Base-by-base conservation (phyloP, 2,888 invertebrate species). In the Drepanosiphum platanoidis region DNA sequence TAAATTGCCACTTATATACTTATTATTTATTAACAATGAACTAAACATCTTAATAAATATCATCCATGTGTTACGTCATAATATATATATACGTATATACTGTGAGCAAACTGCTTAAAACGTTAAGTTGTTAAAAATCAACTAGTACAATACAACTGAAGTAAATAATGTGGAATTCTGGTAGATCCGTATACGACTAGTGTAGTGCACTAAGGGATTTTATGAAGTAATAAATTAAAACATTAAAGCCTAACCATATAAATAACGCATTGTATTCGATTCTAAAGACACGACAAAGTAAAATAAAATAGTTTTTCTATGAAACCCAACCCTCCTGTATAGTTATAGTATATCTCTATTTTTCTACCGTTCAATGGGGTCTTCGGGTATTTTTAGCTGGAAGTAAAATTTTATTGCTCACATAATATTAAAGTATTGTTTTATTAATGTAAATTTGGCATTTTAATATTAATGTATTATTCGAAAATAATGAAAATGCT, bases 1-100 rank as follows among this genome's bases (percentile, higher is more conserved):
- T 80, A 70, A 80, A 80, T 80, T 70, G 36, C 70, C 52, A 70
- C 52, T 80, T 80, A 79, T 52, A 52, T 68, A 70, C 70, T 70
- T 80, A 80, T 52, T 68, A 70, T 58, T 70, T 80, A 80, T 52
- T 80, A 80, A 70, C 34, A 52, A 70, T 52, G 79, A 66, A 46
- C 66, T 68, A 66, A 64, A 78, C 39, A 64, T 42, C 30, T 78
- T 64, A 78, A 79, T 79, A 68, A 79, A 79, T 78, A 78, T 30
- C 79, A 32, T 79, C 79, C 79, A 79, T 68, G 32, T 79, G 79
- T 79, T 68, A 42, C 46, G 11, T 34, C 5, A 13, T n/a, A n/a
- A n/a, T n/a, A n/a, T n/a, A n/a, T n/a, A n/a, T n/a, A n/a, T n/a
- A n/a, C n/a, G n/a, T n/a, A n/a, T 39, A 61, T 61, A 77, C 18